Evolutionary conservation across 2,797 vertebrate genomes (phyloP), one percentile per base, ranked within the genome.

Genomic region (Hyperoplus lanceolatus): DNA sequence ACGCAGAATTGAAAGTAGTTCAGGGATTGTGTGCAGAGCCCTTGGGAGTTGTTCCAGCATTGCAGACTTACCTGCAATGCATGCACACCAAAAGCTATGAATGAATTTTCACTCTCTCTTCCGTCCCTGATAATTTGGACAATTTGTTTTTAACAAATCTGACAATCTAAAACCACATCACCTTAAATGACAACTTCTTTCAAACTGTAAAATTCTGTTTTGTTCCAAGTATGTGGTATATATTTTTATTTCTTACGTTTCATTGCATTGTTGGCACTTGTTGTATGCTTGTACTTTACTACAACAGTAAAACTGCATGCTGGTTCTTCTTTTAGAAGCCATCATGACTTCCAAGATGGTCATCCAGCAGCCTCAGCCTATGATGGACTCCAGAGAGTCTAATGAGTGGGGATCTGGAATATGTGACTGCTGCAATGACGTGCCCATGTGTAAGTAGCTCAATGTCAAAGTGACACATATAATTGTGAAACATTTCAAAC

Each of bases 401-500:
- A 29, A 81, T 0, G 39, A 89, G 51, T 93, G 92, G 92, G 80
- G 75, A 0, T 81, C 89, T 0, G 82, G 80, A n/a, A 87, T 92
- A 0, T 93, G 88, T 63, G 90, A 91, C 85, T 93, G 91, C 68
- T 79, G n/a, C 4, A 1, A 89, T 0, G 49, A 93, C 21, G 2
- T 90, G 1, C 77, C 85, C 0, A 59, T 76, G 15, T 93, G 92
- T 92, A 39, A 89, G 89, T 72, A 12, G 14, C 6, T 6, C 36
- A 9, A 16, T 29, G 29, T 29, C 29, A 29, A 29, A 29, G 29
- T 29, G 29, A 29, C 29, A 29, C 29, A 29, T 45, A 45, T 45
- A 45, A 45, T 11, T 45, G 6, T 45, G 43, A 45, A 6, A 7
- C 0, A 45, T 11, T 45, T 45, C 6, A 45, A 11, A 45, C 10